Evolutionary conservation across 2,113 vertebrate species (phyloP).

Genomic region (Rattus norvegicus): GRCr8 NC_086036.1:1816501-1817000

Average conservation of each 20-base stretch:
- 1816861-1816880: slow-evolving; percentile 21
- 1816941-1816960: slow-evolving; percentile 18
- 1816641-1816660: background rate
- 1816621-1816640: background rate
- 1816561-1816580: background rate
- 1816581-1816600: background rate
- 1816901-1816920: background rate
- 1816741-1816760: background rate
- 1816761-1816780: background rate
- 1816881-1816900: slow-evolving; percentile 13
- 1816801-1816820: background rate
- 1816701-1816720: background rate
- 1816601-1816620: background rate
- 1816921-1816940: background rate
- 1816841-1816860: background rate
- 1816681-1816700: background rate
- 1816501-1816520: background rate
- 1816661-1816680: background rate
- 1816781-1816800: background rate
- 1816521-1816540: background rate
- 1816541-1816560: background rate
- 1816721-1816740: background rate
- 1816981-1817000: background rate
- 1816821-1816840: background rate
- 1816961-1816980: too few relatives aligned